A percentile compares a stretch with the other conserved stretches of the same genome.
phyloP scores from a whole-genome alignment of 2,797 vertebrate genomes.

The Rousettus madagascariensis region DNA sequence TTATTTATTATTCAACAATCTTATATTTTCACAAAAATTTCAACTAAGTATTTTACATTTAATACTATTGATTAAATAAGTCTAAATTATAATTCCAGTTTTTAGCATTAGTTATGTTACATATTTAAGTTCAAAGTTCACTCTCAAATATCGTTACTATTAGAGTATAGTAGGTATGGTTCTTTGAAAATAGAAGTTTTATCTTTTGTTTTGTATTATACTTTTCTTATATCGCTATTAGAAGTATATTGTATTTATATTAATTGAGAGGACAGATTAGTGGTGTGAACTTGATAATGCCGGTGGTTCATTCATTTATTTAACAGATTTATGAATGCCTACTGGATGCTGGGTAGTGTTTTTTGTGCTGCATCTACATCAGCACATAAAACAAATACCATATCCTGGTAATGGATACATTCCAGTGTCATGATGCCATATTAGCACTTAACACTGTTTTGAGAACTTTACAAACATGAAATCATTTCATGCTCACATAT shows the following conservation, averaged over 20 bases:
- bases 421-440: neutral
- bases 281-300: neutral
- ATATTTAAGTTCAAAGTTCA: neutral
- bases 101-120: neutral
- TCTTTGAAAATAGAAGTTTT: neutral
- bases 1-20: neutral
- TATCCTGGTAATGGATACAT: accelerated
- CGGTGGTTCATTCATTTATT: neutral
- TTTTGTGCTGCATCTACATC: accelerated
- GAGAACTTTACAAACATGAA: neutral
- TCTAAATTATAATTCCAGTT: neutral
- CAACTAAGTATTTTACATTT: neutral
- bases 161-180: neutral
- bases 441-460: neutral
- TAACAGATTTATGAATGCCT: neutral
- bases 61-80: neutral
- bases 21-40: neutral
- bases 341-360: neutral
- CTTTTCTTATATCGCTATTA: neutral
- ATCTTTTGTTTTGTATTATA: neutral
- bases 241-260: neutral
- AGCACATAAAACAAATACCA: no score
- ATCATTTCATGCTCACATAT: neutral
- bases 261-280: neutral
- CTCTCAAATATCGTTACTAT: neutral